Evolutionary conservation across 2,797 vertebrate genomes (phyloP).

Genomic region (Rhinella marina): DNA sequence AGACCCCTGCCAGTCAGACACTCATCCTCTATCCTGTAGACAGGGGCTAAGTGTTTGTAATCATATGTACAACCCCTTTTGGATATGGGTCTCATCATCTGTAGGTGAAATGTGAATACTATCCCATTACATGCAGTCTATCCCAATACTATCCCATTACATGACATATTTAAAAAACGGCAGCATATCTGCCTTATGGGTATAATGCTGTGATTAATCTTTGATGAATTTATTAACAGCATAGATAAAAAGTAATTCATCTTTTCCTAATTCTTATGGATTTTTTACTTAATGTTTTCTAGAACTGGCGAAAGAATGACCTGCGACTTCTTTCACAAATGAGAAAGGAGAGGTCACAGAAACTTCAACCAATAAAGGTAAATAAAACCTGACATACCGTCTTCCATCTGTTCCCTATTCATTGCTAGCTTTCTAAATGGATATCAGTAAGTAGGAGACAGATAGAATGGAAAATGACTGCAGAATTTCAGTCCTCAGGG

Average conservation of each 20-base stretch:
- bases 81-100: not conserved
- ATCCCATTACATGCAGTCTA: not conserved
- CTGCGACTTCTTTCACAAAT: constrained; percentile 3
- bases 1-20: too few relatives aligned
- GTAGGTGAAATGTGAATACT: not conserved
- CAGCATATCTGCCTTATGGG: not conserved
- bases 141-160: too few relatives aligned
- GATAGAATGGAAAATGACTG: not conserved
- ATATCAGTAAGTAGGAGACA: not conserved
- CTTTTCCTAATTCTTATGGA: not conserved
- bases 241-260: not conserved
- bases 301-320: constrained; percentile 21
- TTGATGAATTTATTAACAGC: not conserved
- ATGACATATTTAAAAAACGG: not conserved
- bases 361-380: constrained; percentile 1
- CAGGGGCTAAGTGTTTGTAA: too few relatives aligned
- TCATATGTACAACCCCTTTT: not conserved
- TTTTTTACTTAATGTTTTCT: not conserved
- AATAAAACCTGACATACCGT: not conserved
- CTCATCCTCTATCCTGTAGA: too few relatives aligned
- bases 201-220: not conserved
- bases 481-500: not conserved
- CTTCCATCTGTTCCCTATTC: not conserved
- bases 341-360: not conserved
- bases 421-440: not conserved